Conservation (phyloP, 2,888 invertebrate genomes). For the Mamestra brassicae region DNA sequence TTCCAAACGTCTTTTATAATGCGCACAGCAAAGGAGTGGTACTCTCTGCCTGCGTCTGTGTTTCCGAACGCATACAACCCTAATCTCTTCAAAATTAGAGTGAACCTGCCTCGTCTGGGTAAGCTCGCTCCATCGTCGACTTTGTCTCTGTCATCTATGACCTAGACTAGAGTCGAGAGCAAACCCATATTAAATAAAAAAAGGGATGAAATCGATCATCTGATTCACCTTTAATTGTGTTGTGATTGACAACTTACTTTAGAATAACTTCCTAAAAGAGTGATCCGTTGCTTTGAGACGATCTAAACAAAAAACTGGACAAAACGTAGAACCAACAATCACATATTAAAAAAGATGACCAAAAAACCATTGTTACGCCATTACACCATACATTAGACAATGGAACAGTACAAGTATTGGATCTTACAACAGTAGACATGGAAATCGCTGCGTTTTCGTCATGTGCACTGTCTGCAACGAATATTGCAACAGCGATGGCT, state of each 20-base stretch:
- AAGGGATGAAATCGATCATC: too few species aligned
- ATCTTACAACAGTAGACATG: constrained; percentile 57
- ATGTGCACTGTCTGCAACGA: constrained; percentile 56
- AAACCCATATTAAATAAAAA: too few species aligned
- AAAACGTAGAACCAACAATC: background rate
- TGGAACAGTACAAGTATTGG: constrained; percentile 47
- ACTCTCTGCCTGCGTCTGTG: too few species aligned
- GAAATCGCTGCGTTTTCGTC: constrained; percentile 60
- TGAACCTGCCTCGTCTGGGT: too few species aligned
- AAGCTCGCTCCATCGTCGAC: too few species aligned
- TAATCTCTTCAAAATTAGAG: too few species aligned
- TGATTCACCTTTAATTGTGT: too few species aligned
- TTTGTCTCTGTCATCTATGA: too few species aligned
- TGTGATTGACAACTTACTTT: background rate
- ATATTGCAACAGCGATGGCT: constrained; percentile 44
- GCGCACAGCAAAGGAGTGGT: too few species aligned
- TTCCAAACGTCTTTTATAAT: too few species aligned
- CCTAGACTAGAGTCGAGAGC: too few species aligned
- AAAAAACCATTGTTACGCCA: constrained; percentile 41
- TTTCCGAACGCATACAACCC: too few species aligned
- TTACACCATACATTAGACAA: constrained; percentile 52
- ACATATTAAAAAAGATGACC: constrained; percentile 21
- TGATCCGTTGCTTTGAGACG: background rate
- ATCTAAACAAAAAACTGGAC: background rate
- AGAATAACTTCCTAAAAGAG: background rate